These are phyloP conservation scores for Eristalinus aeneus DNA, from an alignment of 2,888 invertebrate species.

Conservation along the genomic window DNA sequence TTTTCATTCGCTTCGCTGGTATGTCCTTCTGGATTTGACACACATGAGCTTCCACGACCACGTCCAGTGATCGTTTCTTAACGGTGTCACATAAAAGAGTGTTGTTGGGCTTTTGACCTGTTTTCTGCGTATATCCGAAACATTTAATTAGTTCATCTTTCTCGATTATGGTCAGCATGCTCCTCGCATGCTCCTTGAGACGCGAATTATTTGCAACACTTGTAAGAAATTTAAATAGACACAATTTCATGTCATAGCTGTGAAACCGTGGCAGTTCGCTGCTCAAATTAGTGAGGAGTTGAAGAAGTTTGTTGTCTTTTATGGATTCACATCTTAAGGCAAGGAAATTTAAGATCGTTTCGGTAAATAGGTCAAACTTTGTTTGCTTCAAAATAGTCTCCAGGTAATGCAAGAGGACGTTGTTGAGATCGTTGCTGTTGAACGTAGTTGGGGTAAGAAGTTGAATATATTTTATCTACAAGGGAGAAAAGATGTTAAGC, in stretches of 20 bases:
- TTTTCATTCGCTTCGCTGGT: constrained; percentile 3
- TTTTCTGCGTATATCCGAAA: neutral
- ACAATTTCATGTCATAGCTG: constrained; percentile 4
- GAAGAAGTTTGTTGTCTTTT: constrained; percentile 3
- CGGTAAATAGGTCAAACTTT: neutral
- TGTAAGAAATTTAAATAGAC: constrained; percentile 10
- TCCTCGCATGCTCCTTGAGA: constrained; percentile 15
- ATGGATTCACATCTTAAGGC: neutral
- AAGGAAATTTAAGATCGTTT: constrained; percentile 42
- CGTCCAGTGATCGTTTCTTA: neutral
- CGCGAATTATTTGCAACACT: neutral
- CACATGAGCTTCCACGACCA: neutral
- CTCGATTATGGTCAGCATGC: constrained; percentile 4
- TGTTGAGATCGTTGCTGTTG: constrained; percentile 6
- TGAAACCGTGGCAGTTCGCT: neutral
- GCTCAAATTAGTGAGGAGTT: constrained; percentile 15
- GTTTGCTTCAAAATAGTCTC: neutral
- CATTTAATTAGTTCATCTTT: neutral
- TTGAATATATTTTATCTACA: constrained; percentile 33
- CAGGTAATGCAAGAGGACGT: constrained; percentile 12
- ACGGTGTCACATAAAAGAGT: neutral
- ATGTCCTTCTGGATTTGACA: neutral
- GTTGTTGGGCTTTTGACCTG: neutral
- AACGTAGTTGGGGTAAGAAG: constrained; percentile 7
- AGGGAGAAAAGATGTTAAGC: neutral